These are phyloP conservation scores for Dendrolimus pini DNA, from an alignment of 2,888 invertebrate genomes.

Conservation along the genomic window DNA sequence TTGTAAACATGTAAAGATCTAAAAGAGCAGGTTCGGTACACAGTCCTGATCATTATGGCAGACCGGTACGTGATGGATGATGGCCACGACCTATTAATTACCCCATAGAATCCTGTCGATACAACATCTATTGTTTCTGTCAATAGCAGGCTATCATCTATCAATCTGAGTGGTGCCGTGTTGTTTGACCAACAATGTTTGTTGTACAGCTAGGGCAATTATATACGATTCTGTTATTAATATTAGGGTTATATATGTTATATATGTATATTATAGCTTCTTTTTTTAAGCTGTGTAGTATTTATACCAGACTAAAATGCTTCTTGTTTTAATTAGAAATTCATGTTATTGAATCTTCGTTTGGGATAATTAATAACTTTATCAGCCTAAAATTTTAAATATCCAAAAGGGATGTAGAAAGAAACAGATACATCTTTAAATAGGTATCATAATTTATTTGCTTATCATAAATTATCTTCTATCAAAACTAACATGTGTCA, in stretches of 20 bases:
- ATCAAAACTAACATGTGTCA: no score
- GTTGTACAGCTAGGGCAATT: constrained; percentile 22
- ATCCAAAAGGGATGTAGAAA: no score
- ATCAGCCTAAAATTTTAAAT: no score
- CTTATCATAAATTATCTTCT: no score
- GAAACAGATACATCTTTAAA: no score
- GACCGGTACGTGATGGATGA: constrained; percentile 53
- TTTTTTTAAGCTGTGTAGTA: constrained; percentile 19
- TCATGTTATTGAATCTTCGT: no score
- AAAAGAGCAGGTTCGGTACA: neutral
- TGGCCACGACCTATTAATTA: constrained; percentile 65
- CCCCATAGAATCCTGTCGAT: constrained; percentile 53
- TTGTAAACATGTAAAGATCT: neutral
- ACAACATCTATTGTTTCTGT: constrained; percentile 57
- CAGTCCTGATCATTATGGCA: constrained; percentile 18
- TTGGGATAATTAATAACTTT: no score
- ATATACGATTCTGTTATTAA: constrained; percentile 33
- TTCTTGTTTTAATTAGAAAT: no score
- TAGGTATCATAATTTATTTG: no score
- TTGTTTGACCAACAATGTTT: constrained; percentile 57
- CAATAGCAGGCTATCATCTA: constrained; percentile 48
- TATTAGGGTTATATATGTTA: constrained; percentile 15
- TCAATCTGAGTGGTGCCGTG: constrained; percentile 67
- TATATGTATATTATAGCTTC: constrained; percentile 33
- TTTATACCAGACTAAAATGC: neutral